A percentile compares a stretch with the other conserved stretches of the same genome.
Evolutionary conservation across 1,140 invertebrate species (phyloP).

Genomic region (Globodera rostochiensis): DNA sequence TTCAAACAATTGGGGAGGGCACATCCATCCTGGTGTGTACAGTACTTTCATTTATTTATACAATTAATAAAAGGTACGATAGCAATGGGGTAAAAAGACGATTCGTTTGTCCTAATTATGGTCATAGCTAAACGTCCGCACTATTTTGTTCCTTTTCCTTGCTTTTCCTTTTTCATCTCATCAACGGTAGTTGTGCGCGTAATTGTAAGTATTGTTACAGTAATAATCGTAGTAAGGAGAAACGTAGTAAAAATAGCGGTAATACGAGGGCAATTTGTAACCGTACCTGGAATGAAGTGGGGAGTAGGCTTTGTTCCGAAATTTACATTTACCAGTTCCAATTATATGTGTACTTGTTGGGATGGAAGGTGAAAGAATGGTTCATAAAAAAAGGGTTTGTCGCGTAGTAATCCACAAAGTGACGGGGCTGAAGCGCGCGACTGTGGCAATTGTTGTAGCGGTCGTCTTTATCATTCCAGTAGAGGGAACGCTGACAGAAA

Average conservation of each 20-base stretch:
- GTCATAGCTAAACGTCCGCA: too few species aligned
- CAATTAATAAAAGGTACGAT: too few species aligned
- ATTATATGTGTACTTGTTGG: slow-evolving; percentile 24
- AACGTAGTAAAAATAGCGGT: slow-evolving; percentile 17
- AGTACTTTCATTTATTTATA: too few species aligned
- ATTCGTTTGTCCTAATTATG: too few species aligned
- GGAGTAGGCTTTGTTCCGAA: neutral
- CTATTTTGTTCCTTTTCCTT: too few species aligned
- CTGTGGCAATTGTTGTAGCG: slow-evolving; percentile 8
- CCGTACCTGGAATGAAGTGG: slow-evolving; percentile 4
- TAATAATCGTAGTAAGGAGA: slow-evolving; percentile 31
- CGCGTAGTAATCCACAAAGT: slow-evolving; percentile 11
- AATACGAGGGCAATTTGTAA: slow-evolving; percentile 26
- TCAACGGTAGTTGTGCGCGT: slow-evolving; percentile 21
- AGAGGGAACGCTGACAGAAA: slow-evolving; percentile 6
- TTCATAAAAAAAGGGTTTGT: slow-evolving; percentile 19
- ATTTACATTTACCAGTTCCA: slow-evolving; percentile 12
- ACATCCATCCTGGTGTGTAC: too few species aligned
- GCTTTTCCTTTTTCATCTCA: neutral
- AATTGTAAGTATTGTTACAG: slow-evolving; percentile 27
- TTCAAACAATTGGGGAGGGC: too few species aligned
- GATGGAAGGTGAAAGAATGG: slow-evolving; percentile 18
- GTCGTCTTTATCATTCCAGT: slow-evolving; percentile 22
- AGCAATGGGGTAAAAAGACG: too few species aligned
- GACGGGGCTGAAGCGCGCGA: slow-evolving; percentile 11